Evolutionary conservation across 2,113 vertebrate species (phyloP), one percentile per base, ranked within the genome.

Genomic region (Embiotoca jacksoni): DNA sequence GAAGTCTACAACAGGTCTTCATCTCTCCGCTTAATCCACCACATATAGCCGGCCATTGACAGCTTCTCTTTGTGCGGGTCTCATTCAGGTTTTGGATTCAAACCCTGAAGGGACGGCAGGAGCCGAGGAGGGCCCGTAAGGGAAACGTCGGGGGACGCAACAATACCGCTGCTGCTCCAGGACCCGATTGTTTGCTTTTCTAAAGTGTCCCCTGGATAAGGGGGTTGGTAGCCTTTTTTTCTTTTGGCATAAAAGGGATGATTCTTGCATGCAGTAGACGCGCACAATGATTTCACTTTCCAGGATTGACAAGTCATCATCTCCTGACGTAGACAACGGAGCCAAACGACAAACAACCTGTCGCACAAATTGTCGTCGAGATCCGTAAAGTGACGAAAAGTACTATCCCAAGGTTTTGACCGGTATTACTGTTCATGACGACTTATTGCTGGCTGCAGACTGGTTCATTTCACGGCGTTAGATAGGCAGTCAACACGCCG

Each of bases 151-250:
- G 31, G 73, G 47, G 80, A 84, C 13, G 58, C 72, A 84, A 88
- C 84, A 88, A 86, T 90, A 50, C 75, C 53, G 9, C 71, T 61
- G 85, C 84, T 85, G 82, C 88, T 84, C 80, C 81, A 78, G 54
- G 55, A 75, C 53, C 60, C 32, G 73, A 88, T 88, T 91, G 79
- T 90, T 92, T 88, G 91, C 86, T 87, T 92, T 90, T 81, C 82
- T 87, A 72, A 89, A 89, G 84, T 87, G 85, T 76, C 70, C 71
- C 49, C 70, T 56, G 80, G 60, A 84, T 79, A 58, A 67, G 60
- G 70, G 73, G 82, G 74, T 23, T 7, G 74, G 65, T 53, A 71
- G 7, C 76, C 67, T 73, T 74, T 82, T 82, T 80, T 39, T 60
- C 9, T 15, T 30, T 72, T 33, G 69, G 75, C 76, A 50, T 75